Conservation (phyloP, 2,888 invertebrate genomes). For the Crepidodera aurea region DNA sequence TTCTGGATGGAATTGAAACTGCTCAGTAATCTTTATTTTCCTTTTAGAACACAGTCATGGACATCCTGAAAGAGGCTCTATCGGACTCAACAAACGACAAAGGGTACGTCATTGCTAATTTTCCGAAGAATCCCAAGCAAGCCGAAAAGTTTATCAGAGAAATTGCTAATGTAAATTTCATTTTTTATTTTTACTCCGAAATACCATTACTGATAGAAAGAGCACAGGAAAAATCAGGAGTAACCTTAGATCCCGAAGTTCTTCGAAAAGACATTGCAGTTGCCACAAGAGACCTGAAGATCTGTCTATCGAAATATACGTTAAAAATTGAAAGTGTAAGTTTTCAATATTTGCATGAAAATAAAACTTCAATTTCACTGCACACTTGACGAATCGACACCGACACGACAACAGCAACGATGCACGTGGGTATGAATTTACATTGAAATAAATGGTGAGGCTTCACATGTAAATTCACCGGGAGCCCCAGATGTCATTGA, state of each 20-base stretch:
- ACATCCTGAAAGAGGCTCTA: constrained; percentile 68
- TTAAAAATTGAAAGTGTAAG: constrained; percentile 40
- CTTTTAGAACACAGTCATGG: constrained; percentile 64
- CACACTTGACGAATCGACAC: background rate
- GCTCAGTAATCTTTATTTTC: too few relatives aligned
- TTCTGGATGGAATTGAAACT: too few relatives aligned
- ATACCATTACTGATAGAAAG: constrained; percentile 45
- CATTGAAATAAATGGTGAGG: background rate
- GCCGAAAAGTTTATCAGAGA: constrained; percentile 54
- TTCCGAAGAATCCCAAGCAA: constrained; percentile 64
- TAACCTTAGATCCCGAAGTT: constrained; percentile 35
- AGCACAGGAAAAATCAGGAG: constrained; percentile 33
- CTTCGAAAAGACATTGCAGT: constrained; percentile 41
- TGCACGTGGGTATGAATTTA: background rate
- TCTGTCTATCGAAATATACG: constrained; percentile 37
- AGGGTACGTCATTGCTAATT: constrained; percentile 67
- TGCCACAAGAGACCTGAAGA: constrained; percentile 49
- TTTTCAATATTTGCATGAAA: constrained; percentile 3
- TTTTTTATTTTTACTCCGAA: constrained; percentile 52
- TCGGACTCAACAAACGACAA: constrained; percentile 60
- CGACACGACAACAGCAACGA: too few relatives aligned
- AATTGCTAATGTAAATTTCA: constrained; percentile 52
- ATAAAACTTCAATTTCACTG: background rate
- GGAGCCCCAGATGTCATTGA: too few relatives aligned
- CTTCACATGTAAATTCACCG: background rate